phyloP scores from a whole-genome alignment of 2,113 vertebrate species.

The Antennarius striatus region DNA sequence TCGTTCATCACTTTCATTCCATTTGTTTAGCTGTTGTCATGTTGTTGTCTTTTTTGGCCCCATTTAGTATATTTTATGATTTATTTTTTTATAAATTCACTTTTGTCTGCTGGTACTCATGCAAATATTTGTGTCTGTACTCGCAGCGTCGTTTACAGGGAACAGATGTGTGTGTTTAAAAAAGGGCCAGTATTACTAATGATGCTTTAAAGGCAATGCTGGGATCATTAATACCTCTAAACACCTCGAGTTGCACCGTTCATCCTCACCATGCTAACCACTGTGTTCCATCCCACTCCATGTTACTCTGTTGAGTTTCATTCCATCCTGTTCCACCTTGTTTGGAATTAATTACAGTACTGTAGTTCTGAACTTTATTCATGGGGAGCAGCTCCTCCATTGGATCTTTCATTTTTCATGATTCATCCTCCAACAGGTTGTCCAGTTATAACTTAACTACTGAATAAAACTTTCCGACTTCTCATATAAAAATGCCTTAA shows the following conservation, averaged over 20 bases:
- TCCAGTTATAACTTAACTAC: no score
- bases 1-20: conserved; percentile 24
- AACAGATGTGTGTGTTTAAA: conserved; percentile 9
- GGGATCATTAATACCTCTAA: conserved; percentile 47
- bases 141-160: background rate
- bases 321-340: background rate
- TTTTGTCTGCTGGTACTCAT: conserved; percentile 15
- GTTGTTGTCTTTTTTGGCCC: conserved; percentile 1
- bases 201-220: conserved; percentile 48
- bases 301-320: conserved; percentile 1
- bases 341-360: background rate
- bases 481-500: no score
- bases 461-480: no score
- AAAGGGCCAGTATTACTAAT: conserved; percentile 57
- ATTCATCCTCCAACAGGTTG: no score
- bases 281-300: conserved; percentile 47
- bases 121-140: conserved; percentile 5
- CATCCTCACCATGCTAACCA: conserved; percentile 47
- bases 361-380: background rate
- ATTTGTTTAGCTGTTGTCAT: conserved; percentile 30
- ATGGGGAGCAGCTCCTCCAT: no score
- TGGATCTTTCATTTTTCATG: no score
- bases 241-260: conserved; percentile 33
- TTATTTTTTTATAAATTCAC: background rate
- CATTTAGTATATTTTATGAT: no score